Conservation (phyloP, 2,888 invertebrate genomes). For the Drosophila gaucha region DNA sequence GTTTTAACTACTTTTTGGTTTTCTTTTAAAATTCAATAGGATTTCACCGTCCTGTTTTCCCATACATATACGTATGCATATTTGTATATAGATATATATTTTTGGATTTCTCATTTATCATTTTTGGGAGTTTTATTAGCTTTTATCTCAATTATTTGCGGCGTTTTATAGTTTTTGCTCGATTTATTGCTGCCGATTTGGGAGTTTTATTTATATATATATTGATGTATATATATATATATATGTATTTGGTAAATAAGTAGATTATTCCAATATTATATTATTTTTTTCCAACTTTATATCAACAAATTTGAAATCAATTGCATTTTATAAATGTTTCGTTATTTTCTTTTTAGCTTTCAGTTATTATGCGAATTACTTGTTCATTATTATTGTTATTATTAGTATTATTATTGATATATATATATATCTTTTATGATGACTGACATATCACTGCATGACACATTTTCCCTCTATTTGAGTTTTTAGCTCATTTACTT, state of each 20-base stretch:
- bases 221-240: constrained; percentile 13
- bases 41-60: constrained; percentile 75
- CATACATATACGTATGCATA: constrained; percentile 15
- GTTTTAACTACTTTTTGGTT: constrained; percentile 68
- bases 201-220: constrained; percentile 30
- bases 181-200: constrained; percentile 59
- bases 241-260: constrained; percentile 48
- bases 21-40: constrained; percentile 77
- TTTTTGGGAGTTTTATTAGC: constrained; percentile 10
- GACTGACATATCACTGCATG: constrained; percentile 92
- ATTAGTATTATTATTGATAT: too few species aligned
- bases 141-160: constrained; percentile 33
- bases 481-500: constrained; percentile 98
- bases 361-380: constrained; percentile 40
- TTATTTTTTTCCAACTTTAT: constrained; percentile 37
- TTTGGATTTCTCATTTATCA: constrained; percentile 29
- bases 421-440: constrained; percentile 68
- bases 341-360: constrained; percentile 28
- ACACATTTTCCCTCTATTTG: constrained; percentile 98
- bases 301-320: constrained; percentile 68
- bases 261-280: too few species aligned
- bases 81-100: constrained; percentile 6
- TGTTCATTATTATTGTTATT: constrained; percentile 35
- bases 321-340: constrained; percentile 55
- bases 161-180: constrained; percentile 38